A percentile compares a stretch with the other conserved stretches of the same genome.
These are phyloP conservation scores for Holocentrus rufus DNA, from an alignment of 2,797 vertebrate genomes.

Conservation along the genomic window DNA sequence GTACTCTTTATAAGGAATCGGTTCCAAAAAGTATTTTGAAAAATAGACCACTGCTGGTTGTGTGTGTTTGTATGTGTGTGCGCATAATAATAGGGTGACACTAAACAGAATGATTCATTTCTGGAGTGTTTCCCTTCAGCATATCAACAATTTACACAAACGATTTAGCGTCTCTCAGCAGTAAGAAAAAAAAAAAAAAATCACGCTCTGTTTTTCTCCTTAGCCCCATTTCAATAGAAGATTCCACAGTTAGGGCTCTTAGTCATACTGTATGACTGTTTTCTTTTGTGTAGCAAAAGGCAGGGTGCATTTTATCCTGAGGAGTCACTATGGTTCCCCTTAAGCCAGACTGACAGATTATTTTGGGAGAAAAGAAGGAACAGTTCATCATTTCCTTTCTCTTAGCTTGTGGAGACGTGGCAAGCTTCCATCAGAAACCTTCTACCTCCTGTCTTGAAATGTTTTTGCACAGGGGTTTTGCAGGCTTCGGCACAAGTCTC, in stretches of 20 bases:
- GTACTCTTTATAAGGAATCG: background rate
- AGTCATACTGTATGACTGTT: constrained; percentile 6
- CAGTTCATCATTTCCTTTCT: constrained; percentile 23
- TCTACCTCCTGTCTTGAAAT: constrained; percentile 42
- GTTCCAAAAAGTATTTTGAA: no score
- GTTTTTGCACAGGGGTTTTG: constrained; percentile 49
- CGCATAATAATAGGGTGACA: no score
- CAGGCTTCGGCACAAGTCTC: constrained; percentile 38
- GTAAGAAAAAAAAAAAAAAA: background rate
- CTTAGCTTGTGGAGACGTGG: constrained; percentile 17
- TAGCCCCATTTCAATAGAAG: background rate
- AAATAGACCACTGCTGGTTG: background rate
- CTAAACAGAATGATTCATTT: background rate
- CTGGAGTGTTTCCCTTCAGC: background rate
- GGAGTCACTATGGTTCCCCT: constrained; percentile 7
- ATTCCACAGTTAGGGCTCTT: background rate
- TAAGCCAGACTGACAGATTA: constrained; percentile 32
- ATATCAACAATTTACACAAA: background rate
- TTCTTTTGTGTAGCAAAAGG: background rate
- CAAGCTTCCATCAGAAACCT: constrained; percentile 40
- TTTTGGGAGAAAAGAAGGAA: constrained; percentile 19
- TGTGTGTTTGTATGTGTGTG: background rate
- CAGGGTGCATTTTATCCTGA: constrained; percentile 9
- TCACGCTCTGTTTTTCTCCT: background rate
- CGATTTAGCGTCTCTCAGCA: background rate